These are phyloP conservation scores for Hystrix brachyura DNA, from an alignment of 2,113 vertebrate species.

Conservation along the genomic window DNA sequence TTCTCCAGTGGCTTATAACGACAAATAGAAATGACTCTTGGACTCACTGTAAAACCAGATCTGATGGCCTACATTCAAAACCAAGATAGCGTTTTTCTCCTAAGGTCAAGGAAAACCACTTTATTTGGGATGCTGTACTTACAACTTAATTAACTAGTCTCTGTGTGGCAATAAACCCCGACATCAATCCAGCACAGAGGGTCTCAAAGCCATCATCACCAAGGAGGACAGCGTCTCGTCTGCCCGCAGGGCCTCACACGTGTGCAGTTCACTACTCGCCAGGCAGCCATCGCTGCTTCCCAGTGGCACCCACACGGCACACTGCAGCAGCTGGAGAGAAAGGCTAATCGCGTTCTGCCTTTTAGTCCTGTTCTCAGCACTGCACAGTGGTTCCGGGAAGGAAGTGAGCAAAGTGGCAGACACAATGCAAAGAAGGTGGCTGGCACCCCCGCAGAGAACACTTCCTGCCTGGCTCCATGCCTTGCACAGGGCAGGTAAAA, in stretches of 20 bases:
- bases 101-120: neutral
- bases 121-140: neutral
- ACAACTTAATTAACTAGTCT: neutral
- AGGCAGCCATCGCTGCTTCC: neutral
- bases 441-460: rapidly evolving
- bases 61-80: neutral
- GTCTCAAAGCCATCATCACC: neutral
- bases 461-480: rapidly evolving
- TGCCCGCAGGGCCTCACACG: rapidly evolving
- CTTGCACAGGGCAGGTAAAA: rapidly evolving
- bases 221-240: neutral
- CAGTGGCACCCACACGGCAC: rapidly evolving
- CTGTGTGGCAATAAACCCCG: neutral
- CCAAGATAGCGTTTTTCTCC: neutral
- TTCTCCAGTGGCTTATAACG: neutral
- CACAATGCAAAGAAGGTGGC: rapidly evolving
- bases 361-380: neutral
- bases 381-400: rapidly evolving
- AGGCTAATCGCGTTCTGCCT: rapidly evolving
- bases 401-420: neutral
- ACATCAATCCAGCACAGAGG: neutral
- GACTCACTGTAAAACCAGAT: neutral
- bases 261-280: neutral
- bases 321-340: rapidly evolving
- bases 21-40: neutral